phyloP scores from a whole-genome alignment of 1,140 invertebrate species.

The Drosophila repletoides region DNA sequence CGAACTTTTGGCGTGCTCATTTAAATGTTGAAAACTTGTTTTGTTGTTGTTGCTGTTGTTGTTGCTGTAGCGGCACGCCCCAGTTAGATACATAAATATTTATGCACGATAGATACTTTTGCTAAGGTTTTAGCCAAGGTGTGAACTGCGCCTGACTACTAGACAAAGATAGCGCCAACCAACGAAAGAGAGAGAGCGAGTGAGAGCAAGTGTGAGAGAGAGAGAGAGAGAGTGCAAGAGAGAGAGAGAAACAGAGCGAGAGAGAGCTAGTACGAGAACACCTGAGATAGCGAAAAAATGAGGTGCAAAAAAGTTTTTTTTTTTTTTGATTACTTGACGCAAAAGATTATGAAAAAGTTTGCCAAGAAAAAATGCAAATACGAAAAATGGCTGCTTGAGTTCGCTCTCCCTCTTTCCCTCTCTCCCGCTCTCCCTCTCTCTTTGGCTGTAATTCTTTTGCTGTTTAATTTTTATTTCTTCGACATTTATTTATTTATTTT shows the following conservation, averaged over 20 bases:
- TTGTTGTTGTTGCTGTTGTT: constrained; percentile 27
- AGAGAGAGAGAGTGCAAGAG: background rate
- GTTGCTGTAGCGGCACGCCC: constrained; percentile 72
- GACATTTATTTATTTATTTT: constrained; percentile 59
- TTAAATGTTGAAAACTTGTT: constrained; percentile 64
- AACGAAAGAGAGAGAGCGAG: background rate
- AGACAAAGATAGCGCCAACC: too few species aligned
- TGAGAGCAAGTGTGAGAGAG: background rate
- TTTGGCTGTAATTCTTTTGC: constrained; percentile 27
- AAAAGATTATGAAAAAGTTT: constrained; percentile 78
- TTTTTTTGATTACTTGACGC: constrained; percentile 12
- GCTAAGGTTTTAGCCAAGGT: constrained; percentile 70
- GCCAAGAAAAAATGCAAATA: constrained; percentile 52
- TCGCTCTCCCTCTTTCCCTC: background rate
- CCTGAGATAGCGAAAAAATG: constrained; percentile 26
- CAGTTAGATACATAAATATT: constrained; percentile 82
- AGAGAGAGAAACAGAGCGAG: background rate
- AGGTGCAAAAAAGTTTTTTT: constrained; percentile 45
- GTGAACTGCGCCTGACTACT: constrained; percentile 59
- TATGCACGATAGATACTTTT: constrained; percentile 77
- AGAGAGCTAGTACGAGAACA: background rate
- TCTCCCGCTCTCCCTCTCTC: background rate
- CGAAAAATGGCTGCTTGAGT: constrained; percentile 55
- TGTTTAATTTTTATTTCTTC: constrained; percentile 37
- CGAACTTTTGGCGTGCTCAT: constrained; percentile 59